Percentiles rank a stretch among this genome's conserved stretches.
Evolutionary conservation across 2,113 vertebrate species (phyloP).

Genomic region (Neogobius melanostomus): DNA sequence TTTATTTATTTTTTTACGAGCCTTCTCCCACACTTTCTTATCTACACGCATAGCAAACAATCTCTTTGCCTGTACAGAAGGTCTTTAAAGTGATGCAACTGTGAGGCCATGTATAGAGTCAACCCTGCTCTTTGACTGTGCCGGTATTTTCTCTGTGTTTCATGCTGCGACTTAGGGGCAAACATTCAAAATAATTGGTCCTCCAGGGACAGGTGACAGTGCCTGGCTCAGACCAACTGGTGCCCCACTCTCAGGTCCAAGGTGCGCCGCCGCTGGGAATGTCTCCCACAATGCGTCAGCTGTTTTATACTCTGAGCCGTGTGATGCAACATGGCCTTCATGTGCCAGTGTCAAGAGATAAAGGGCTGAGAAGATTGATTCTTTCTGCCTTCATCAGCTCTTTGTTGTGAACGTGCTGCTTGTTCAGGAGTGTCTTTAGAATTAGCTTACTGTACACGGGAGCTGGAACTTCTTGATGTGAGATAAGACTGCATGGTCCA

Average conservation of each 20-base stretch:
- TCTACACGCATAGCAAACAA: conserved; percentile 21
- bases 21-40: background rate
- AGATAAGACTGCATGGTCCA: too few species aligned
- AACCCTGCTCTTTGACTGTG: conserved; percentile 10
- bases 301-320: conserved; percentile 23
- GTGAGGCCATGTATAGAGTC: conserved; percentile 18
- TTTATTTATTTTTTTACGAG: conserved; percentile 3
- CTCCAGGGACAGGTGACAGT: conserved; percentile 53
- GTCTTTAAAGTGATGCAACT: conserved; percentile 23
- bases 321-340: conserved; percentile 44
- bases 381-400: conserved; percentile 1
- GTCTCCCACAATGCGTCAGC: conserved; percentile 55
- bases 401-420: conserved; percentile 9
- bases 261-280: conserved; percentile 32
- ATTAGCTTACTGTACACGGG: too few species aligned
- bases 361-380: conserved; percentile 32
- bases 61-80: background rate
- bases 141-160: conserved; percentile 47
- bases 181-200: conserved; percentile 70
- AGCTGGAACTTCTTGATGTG: too few species aligned
- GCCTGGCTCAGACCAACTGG: conserved; percentile 41
- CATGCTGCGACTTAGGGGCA: conserved; percentile 56
- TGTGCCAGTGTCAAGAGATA: conserved; percentile 12
- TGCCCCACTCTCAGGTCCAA: conserved; percentile 42
- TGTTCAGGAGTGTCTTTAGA: background rate